Base-by-base conservation (phyloP, 2,888 invertebrate species). In the Unio pictorum region DNA sequence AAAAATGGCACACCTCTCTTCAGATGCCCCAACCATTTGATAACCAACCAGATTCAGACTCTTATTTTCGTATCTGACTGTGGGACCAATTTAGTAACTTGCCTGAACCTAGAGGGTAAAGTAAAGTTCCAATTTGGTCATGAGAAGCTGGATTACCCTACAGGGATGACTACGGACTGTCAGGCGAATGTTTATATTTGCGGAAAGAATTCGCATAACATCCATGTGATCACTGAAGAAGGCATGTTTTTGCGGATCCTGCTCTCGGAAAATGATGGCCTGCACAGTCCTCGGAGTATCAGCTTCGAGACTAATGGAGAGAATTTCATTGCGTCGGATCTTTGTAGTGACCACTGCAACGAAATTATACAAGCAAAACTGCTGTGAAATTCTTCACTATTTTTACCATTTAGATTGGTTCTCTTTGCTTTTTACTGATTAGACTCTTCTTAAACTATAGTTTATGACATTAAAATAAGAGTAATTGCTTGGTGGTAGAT, bases 161-260 rank as follows among this genome's bases (percentile, higher is more conserved):
- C 71, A 6, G 77, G 77, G 0, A 64, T 77, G 0, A 61, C 70
- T 23, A 66, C 71, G 15, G 77, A 77, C 66, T 67, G 20, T 18
- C 77, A 77, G 54, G 75, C 75, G 2, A 68, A 75, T 23, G 20
- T 77, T 3, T 77, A 77, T 65, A 67, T 77, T 3, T 75, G 75
- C 61, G 77, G 77, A 4, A 77, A 73, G 55, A 74, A 77, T n/a
- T 77, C 77, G 7, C 63, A 70, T 45, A 77, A 77, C 57, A 67
- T 77, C 4, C 77, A 77, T 58, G 73, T 75, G 54, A 56, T 77
- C 20, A 62, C 73, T 3, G 70, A 68, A 30, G 58, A 63, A 15
- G 77, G 77, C 11, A 18, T 70, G n/a, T 67, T 73, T 55, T 54
- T 73, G 6, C 57, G 70, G 57, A 68, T 77, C 5, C 59, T 77